Base-by-base conservation (phyloP, 1,140 invertebrate genomes). In the Drosophila funebris region DNA sequence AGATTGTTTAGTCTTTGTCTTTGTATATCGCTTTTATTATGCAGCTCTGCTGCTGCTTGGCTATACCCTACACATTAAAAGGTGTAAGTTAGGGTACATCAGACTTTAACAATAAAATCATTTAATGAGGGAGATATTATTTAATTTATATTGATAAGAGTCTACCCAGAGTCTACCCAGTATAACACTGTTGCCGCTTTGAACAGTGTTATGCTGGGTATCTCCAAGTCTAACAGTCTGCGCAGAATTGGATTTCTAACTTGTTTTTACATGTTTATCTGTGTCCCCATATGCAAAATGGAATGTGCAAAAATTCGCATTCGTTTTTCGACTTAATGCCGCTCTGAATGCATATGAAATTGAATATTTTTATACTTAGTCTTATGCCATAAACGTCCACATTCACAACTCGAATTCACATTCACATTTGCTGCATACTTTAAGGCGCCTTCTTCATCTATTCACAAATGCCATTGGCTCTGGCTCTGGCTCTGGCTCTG, bases 271-370 rank as follows among this genome's bases (percentile, higher is more conserved):
- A 44, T 54, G 54, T 57, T 46, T 75, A 43, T 64, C 24, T 66
- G 11, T 72, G 53, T 53, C 33, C 41, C 29, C 69, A 73, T 61
- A 76, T 67, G 61, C 41, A 61, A 61, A 72, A 13, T 53, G 13
- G 39, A 36, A 16, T 58, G 46, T 39, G 54, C 22, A 62, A 41
- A 57, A 66, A 33, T 52, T 31, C 50, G 41, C 39, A 44, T 46
- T 37, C 50, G 39, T 63, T 71, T 56, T 44, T 43, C 29, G 60
- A 72, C 50, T 73, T 76, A 66, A 57, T 73, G 63, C 29, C 56
- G 44, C 46, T 61, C 60, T 57, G 52, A 68, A 67, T 76, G 70
- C 70, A 69, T 69, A 63, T 73, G 52, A 76, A 76, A 76, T 63
- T 76, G 74, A 73, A 73, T 75, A 72, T 75, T 61, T 75, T 72